Evolutionary conservation across 2,888 invertebrate genomes (phyloP), one percentile per base, ranked within the genome.

Genomic region (Noctua janthina): DNA sequence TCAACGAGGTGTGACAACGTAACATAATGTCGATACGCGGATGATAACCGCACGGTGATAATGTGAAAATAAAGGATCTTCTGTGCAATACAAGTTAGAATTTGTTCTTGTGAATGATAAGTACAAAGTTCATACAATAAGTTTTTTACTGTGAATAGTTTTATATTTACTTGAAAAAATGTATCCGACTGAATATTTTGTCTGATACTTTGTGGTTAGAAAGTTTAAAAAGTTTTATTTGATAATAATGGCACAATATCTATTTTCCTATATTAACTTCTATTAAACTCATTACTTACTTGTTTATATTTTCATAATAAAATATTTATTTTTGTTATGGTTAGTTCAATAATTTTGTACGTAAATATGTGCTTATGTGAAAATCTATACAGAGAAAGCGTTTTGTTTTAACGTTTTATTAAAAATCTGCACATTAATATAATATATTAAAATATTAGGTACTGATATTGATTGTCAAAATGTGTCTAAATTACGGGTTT

Each of bases 231-330:
- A 23, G 59, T 56, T 77, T 62, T 20, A 35, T 75, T 75, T 74
- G 73, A 77, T 78, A 80, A 76, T 74, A 85, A 88, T 88, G 88
- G 88, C 88, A 88, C 89, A 82, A 74, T 74, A 71, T 70, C 62
- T 85, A 79, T 84, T 72, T 76, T 80, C 67, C 81, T 82, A 83
- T 78, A 76, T 79, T 77, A 74, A 84, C 20, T 66, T 74, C 74
- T 89, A 85, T 78, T 87, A 62, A 46, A 73, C n/a, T 70, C 66
- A 74, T 64, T 51, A 80, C 51, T 73, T 74, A 80, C 51, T 73
- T 74, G 68, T 82, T 82, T 70, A 67, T 75, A 77, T 64, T n/a
- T 69, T 70, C 59, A 49, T 87, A 85, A 49, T 79, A 87, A 82
- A 87, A 85, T 78, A 76, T 75, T 82, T 77, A 69, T 76, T 81